phyloP scores from a whole-genome alignment of 2,113 vertebrate genomes.

The Nymphicus hollandicus region DNA sequence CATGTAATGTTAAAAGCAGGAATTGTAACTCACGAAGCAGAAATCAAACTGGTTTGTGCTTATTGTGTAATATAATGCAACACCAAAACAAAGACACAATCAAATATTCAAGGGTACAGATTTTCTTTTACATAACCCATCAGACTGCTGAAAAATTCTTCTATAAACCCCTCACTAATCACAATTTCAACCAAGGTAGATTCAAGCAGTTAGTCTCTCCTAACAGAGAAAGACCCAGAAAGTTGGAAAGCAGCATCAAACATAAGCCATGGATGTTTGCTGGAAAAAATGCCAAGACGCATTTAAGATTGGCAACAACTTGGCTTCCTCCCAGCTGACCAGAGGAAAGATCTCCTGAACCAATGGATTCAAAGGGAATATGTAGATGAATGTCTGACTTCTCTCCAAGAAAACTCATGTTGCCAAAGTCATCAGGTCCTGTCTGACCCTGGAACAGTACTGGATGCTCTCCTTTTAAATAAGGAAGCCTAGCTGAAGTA shows the following conservation, averaged over 20 bases:
- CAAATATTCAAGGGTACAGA: neutral
- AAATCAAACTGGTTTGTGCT: neutral
- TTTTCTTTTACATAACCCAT: neutral
- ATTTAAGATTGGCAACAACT: neutral
- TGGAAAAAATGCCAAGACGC: conserved; percentile 16
- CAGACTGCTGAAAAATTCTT: neutral
- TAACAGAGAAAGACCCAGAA: neutral
- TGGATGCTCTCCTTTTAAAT: neutral
- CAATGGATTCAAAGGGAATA: neutral
- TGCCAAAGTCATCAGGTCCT: conserved; percentile 10
- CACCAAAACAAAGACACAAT: neutral
- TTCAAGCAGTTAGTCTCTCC: neutral
- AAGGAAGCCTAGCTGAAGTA: neutral
- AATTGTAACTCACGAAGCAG: neutral
- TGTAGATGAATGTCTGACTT: neutral
- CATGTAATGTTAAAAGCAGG: neutral
- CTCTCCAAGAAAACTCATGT: neutral
- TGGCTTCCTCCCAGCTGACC: conserved; percentile 24
- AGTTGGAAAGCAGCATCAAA: neutral
- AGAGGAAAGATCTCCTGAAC: conserved; percentile 25
- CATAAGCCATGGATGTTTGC: neutral
- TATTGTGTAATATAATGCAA: neutral
- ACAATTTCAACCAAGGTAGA: neutral
- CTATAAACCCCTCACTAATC: neutral
- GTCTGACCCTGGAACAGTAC: neutral